A percentile compares a stretch with the other conserved stretches of the same genome.
Evolutionary conservation across 37 sponge, comb jelly and placozoan species (phyloP).

Genomic region (Axinella damicornis): DNA sequence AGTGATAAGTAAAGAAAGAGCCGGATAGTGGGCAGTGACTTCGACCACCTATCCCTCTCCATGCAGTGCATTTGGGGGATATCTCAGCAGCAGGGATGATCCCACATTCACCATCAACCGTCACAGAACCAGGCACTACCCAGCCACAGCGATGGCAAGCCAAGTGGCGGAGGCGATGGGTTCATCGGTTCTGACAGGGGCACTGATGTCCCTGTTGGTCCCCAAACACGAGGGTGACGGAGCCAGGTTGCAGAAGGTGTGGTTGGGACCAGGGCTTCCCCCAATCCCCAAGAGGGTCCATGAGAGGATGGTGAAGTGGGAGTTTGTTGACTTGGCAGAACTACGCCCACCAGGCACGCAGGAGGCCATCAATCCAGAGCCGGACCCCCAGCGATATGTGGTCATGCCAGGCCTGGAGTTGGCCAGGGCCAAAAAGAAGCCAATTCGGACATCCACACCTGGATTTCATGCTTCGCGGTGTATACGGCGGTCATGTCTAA

Average conservation of each 20-base stretch:
- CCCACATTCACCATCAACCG: too few relatives aligned
- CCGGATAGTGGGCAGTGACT: too few relatives aligned
- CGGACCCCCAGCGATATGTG: not conserved
- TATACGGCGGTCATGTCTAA: not conserved
- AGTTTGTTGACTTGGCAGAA: constrained; percentile 17
- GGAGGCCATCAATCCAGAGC: not conserved
- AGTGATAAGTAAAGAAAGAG: too few relatives aligned
- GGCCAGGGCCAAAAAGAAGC: not conserved
- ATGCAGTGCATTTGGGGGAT: too few relatives aligned
- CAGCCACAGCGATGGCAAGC: too few relatives aligned
- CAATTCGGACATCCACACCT: not conserved
- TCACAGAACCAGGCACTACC: too few relatives aligned
- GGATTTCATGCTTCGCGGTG: not conserved
- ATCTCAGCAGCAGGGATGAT: too few relatives aligned
- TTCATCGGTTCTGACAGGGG: too few relatives aligned
- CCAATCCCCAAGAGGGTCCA: not conserved
- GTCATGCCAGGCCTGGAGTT: constrained; percentile 7
- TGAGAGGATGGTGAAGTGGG: constrained; percentile 13
- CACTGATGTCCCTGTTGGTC: too few relatives aligned
- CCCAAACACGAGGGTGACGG: too few relatives aligned
- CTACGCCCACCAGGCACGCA: not conserved
- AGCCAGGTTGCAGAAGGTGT: not conserved
- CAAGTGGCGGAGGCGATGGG: too few relatives aligned
- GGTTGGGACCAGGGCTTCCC: constrained; percentile 17
- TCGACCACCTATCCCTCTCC: too few relatives aligned